Percentiles rank a stretch among this genome's conserved stretches.
Conservation (phyloP, 2,797 vertebrate species). For the Menidia menidia region DNA sequence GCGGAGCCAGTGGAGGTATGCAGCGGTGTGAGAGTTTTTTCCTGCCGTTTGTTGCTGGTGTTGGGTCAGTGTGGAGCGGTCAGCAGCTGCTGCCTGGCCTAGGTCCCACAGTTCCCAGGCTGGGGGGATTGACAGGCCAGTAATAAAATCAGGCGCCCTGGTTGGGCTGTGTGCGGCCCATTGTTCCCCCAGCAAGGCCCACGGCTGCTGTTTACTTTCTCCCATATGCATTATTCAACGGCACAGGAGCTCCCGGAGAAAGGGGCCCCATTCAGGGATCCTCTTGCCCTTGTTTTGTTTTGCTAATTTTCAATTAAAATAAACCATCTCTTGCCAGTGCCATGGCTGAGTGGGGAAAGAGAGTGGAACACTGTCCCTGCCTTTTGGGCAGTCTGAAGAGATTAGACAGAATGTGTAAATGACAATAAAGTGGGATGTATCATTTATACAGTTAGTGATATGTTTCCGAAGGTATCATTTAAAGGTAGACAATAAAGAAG, state of each 20-base stretch:
- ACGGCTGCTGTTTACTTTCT: slow-evolving; percentile 99
- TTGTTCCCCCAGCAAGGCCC: slow-evolving; percentile 97
- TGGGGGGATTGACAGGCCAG: slow-evolving; percentile 98
- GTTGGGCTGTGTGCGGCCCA: slow-evolving; percentile 93
- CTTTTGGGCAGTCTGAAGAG: slow-evolving; percentile 76
- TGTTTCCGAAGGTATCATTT: slow-evolving; percentile 75
- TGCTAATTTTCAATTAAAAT: slow-evolving; percentile 92
- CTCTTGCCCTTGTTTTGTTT: slow-evolving; percentile 90
- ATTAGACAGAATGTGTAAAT: slow-evolving; percentile 79
- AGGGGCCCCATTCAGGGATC: slow-evolving; percentile 95
- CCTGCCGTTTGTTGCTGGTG: slow-evolving; percentile 70
- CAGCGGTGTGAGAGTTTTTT: slow-evolving; percentile 62
- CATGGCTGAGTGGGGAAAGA: slow-evolving; percentile 80
- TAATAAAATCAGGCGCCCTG: slow-evolving; percentile 99
- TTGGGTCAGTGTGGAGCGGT: slow-evolving; percentile 92
- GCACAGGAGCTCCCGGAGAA: slow-evolving; percentile 98
- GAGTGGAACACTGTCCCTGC: slow-evolving; percentile 76
- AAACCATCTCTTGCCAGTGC: slow-evolving; percentile 87
- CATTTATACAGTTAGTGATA: slow-evolving; percentile 79
- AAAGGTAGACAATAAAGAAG: slow-evolving; percentile 66
- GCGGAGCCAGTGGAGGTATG: slow-evolving; percentile 67
- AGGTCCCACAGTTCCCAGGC: slow-evolving; percentile 97
- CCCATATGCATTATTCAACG: slow-evolving; percentile 99
- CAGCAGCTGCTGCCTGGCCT: slow-evolving; percentile 98
- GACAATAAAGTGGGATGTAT: slow-evolving; percentile 82